phyloP scores from a whole-genome alignment of 1,140 invertebrate species.

The Hycleus cichorii region DNA sequence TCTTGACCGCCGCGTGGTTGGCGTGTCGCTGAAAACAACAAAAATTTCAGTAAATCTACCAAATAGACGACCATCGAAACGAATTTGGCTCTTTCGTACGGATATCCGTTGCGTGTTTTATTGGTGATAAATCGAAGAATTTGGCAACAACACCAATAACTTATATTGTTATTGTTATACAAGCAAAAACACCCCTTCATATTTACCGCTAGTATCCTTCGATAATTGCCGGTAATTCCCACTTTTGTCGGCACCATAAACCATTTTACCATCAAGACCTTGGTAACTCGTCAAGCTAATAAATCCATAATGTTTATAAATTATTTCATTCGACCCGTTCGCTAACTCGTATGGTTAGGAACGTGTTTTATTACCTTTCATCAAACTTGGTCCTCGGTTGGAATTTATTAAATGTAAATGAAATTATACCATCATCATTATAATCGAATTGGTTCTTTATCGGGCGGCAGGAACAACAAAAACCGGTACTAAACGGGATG shows the following conservation, averaged over 20 bases:
- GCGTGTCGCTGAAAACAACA: conserved; percentile 95
- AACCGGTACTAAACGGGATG: conserved; percentile 43
- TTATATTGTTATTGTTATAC: too few relatives aligned
- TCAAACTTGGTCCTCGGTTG: too few relatives aligned
- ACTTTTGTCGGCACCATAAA: conserved; percentile 74
- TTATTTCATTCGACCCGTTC: neutral
- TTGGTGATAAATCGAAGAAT: too few relatives aligned
- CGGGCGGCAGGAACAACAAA: conserved; percentile 43
- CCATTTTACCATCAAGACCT: conserved; percentile 25
- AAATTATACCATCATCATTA: conserved; percentile 2
- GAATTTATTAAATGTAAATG: conserved; percentile 16
- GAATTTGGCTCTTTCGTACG: too few relatives aligned
- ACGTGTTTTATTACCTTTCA: neutral
- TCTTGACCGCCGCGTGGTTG: conserved; percentile 41
- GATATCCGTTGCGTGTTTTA: too few relatives aligned
- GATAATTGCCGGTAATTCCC: conserved; percentile 12
- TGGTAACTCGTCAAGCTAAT: neutral
- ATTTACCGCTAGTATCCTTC: conserved; percentile 6
- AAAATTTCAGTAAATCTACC: conserved; percentile 49
- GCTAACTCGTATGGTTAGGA: neutral
- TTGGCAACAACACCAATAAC: too few relatives aligned
- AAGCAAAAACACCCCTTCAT: neutral
- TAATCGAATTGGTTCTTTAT: too few relatives aligned
- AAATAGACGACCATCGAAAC: neutral
- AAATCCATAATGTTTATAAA: conserved; percentile 20